Percentiles rank a stretch among this genome's conserved stretches.
Evolutionary conservation across 1,140 invertebrate species (phyloP).

Genomic region (Drosophila pandora): DNA sequence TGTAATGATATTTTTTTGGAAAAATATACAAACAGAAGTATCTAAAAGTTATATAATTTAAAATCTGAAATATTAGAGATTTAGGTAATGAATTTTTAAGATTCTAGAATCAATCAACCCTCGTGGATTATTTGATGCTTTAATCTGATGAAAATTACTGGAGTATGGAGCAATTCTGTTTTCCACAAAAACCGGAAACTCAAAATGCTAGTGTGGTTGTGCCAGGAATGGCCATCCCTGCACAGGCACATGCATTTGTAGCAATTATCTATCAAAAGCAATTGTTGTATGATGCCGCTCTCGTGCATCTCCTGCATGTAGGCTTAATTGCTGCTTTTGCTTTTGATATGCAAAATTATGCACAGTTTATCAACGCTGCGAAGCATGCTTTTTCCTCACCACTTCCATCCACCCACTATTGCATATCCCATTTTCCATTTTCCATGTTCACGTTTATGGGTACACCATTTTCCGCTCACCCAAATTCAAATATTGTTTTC

Average conservation of each 20-base stretch:
- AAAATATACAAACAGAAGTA: not conserved
- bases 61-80: not conserved
- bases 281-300: slow-evolving; percentile 55
- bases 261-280: slow-evolving; percentile 71
- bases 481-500: slow-evolving; percentile 51
- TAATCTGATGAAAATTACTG: slow-evolving; percentile 79
- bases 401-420: slow-evolving; percentile 1
- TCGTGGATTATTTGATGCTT: slow-evolving; percentile 29
- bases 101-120: slow-evolving; percentile 9
- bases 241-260: slow-evolving; percentile 26
- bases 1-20: slow-evolving; percentile 8
- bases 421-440: slow-evolving; percentile 6
- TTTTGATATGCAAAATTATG: slow-evolving; percentile 80
- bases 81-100: not conserved
- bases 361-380: slow-evolving; percentile 72
- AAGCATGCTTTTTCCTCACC: slow-evolving; percentile 42
- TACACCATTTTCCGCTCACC: slow-evolving; percentile 37
- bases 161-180: slow-evolving; percentile 66
- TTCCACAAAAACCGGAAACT: slow-evolving; percentile 61
- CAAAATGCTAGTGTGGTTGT: slow-evolving; percentile 3
- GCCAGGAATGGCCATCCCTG: not conserved
- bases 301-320: slow-evolving; percentile 51
- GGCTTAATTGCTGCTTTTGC: slow-evolving; percentile 74
- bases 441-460: slow-evolving; percentile 29
- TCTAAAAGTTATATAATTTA: not conserved